A percentile compares a stretch with the other conserved stretches of the same genome.
These are phyloP conservation scores for Rosalia funebris DNA, from an alignment of 2,888 invertebrate species.

Conservation along the genomic window DNA sequence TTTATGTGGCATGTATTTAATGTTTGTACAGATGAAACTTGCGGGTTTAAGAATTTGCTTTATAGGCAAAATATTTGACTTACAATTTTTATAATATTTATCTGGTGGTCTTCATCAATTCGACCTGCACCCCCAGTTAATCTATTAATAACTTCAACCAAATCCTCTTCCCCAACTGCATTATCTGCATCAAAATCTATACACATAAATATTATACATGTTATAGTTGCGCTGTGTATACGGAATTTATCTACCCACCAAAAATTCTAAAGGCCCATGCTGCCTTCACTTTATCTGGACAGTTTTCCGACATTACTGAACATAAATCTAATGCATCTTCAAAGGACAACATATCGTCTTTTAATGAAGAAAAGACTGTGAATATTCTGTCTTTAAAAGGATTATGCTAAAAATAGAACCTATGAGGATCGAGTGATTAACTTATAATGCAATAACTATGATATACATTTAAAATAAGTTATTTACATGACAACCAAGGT, in stretches of 20 bases:
- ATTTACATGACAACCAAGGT: too few species aligned
- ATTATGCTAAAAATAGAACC: constrained; percentile 70
- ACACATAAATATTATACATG: constrained; percentile 31
- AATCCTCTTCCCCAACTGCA: constrained; percentile 69
- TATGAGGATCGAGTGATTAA: background rate
- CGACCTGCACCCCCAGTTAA: constrained; percentile 62
- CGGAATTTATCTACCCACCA: constrained; percentile 64
- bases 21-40: too few species aligned
- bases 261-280: constrained; percentile 82
- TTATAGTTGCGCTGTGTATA: constrained; percentile 6
- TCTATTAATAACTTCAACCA: constrained; percentile 67
- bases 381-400: constrained; percentile 80
- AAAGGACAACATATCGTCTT: constrained; percentile 76
- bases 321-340: constrained; percentile 83
- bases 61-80: too few species aligned
- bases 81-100: constrained; percentile 69
- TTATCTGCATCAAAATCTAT: constrained; percentile 73
- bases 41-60: too few species aligned
- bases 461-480: too few species aligned
- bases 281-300: constrained; percentile 77
- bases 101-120: constrained; percentile 63
- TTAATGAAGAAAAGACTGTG: constrained; percentile 77
- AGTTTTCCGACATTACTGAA: constrained; percentile 78
- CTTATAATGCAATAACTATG: background rate
- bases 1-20: too few species aligned